These are phyloP conservation scores for Colostygia pectinataria DNA, from an alignment of 2,888 invertebrate species.

Conservation along the genomic window DNA sequence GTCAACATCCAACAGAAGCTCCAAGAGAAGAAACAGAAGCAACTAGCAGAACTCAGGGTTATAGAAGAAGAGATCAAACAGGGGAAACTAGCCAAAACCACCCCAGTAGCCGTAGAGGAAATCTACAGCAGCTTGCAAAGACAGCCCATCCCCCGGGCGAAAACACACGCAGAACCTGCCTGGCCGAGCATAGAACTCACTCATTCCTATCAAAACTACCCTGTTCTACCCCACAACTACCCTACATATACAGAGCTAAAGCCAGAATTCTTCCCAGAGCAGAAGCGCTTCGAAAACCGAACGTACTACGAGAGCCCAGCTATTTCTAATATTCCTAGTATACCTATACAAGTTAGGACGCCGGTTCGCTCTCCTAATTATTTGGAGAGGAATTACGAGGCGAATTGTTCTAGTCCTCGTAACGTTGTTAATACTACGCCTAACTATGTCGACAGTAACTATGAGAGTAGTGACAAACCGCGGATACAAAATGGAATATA, in stretches of 20 bases:
- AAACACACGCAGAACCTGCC: slow-evolving; percentile 84
- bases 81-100: slow-evolving; percentile 86
- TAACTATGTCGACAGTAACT: slow-evolving; percentile 64
- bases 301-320: slow-evolving; percentile 71
- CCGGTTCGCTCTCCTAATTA: slow-evolving; percentile 65
- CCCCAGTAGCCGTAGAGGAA: slow-evolving; percentile 79
- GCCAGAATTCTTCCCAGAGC: slow-evolving; percentile 56
- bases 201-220: slow-evolving; percentile 77
- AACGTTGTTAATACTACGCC: slow-evolving; percentile 68
- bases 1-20: slow-evolving; percentile 94
- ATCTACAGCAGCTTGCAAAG: slow-evolving; percentile 78
- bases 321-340: slow-evolving; percentile 36
- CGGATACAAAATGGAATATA: slow-evolving; percentile 59
- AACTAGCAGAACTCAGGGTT: slow-evolving; percentile 90
- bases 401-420: slow-evolving; percentile 64
- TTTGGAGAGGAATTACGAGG: slow-evolving; percentile 62
- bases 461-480: slow-evolving; percentile 53
- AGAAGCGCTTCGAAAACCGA: slow-evolving; percentile 61
- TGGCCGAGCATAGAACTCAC: slow-evolving; percentile 77
- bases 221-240: slow-evolving; percentile 66
- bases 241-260: slow-evolving; percentile 75
- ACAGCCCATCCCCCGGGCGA: slow-evolving; percentile 88
- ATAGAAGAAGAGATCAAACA: slow-evolving; percentile 93
- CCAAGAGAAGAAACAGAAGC: slow-evolving; percentile 94
- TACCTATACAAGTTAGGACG: slow-evolving; percentile 46